Percentiles rank a stretch among this genome's conserved stretches.
These are phyloP conservation scores for Seriola aureovittata DNA, from an alignment of 2,113 vertebrate genomes.

Conservation along the genomic window DNA sequence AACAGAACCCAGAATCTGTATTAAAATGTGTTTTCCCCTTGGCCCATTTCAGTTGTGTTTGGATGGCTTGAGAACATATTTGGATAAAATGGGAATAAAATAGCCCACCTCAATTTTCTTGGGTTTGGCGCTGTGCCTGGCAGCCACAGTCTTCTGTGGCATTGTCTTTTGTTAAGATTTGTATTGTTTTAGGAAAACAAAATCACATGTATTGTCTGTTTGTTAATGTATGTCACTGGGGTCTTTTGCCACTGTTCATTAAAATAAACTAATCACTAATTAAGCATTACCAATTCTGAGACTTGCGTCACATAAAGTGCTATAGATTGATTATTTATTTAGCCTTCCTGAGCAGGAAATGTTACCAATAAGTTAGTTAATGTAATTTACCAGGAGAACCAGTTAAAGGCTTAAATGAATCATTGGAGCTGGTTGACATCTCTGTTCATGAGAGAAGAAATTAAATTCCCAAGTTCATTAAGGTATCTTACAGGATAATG, in stretches of 20 bases:
- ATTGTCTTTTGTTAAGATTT: constrained; percentile 37
- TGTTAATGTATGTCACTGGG: constrained; percentile 17
- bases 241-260: constrained; percentile 1
- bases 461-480: neutral
- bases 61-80: constrained; percentile 48
- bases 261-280: neutral
- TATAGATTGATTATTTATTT: constrained; percentile 10
- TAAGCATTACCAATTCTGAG: constrained; percentile 10
- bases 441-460: neutral
- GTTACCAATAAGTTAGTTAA: neutral
- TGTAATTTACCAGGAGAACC: neutral
- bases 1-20: constrained; percentile 34
- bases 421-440: neutral
- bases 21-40: constrained; percentile 53
- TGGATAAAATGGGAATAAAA: constrained; percentile 54
- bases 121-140: constrained; percentile 2
- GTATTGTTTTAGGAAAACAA: constrained; percentile 31
- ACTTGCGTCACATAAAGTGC: neutral
- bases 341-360: neutral
- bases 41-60: constrained; percentile 57
- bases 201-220: neutral
- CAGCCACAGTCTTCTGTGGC: constrained; percentile 18
- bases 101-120: constrained; percentile 7
- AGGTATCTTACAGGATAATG: neutral
- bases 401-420: neutral